Evolutionary conservation across 2,888 invertebrate genomes (phyloP), one percentile per base, ranked within the genome.

Genomic region (Ectemnius cavifrons): DNA sequence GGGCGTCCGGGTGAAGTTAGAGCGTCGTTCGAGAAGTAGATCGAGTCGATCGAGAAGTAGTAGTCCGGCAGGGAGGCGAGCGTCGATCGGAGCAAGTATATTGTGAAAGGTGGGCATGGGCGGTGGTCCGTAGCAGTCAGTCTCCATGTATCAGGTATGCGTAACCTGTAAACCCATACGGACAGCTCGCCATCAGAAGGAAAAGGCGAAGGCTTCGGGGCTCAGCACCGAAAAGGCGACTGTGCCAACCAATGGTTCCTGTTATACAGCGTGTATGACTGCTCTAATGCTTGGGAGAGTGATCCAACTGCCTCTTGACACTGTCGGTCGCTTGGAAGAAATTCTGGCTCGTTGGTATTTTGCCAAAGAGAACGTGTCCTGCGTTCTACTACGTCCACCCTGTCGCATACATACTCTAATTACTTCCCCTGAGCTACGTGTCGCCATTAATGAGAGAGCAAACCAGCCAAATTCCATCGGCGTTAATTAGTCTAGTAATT

Each of bases 101-200:
- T 84, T 79, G 84, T 84, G 84, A 84, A 84, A 84, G 84, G 85
- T 82, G 75, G 80, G 67, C 80, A 84, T 82, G 82, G 84, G 85
- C 84, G 84, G 84, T 85, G 84, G 84, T 82, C 84, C 79, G 81
- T 76, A 65, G 68, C 80, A 77, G 71, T 52, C 52, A 37, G 37
- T 80, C 77, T 72, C 77, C 65, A 77, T 67, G 72, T 82, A 75
- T 81, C 77, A 72, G 70, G 75, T 77, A 80, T 78, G 78, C 80
- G 77, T 77, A 77, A 77, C 82, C 63, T 73, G 82, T 64, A 79
- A 65, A 59, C 65, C 57, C 63, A 62, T 63, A 46, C 67, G 69
- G 75, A 83, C 71, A 69, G 74, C 69, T 82, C 68, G 71, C 68
- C 75, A 83, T 78, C 68, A 59, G 73, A 75, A 68, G 70, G 37